Base-by-base conservation (phyloP, 2,888 invertebrate genomes). In the Ernsta delagoae region DNA sequence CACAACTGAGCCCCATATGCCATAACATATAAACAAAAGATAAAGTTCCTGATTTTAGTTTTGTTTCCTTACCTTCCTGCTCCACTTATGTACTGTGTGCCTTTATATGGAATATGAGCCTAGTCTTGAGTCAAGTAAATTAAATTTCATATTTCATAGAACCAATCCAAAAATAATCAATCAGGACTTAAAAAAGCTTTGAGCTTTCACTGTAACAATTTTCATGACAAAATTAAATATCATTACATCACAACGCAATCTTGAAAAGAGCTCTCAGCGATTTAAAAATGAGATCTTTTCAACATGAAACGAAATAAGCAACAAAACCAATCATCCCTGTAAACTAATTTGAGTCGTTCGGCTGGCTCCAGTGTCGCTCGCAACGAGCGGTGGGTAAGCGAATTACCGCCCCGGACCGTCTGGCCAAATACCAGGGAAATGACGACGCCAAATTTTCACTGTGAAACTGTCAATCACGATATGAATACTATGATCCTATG, bases 231-330 rank as follows among this genome's bases (percentile, higher is more conserved):
- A 45, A 43, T 43, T 9, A 43, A 43, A 11, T 11, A 43, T 43
- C 12, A 12, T 12, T 12, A 12, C 48, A 48, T 48, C 5, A 48
- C 12, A 48, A 48, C 6, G 11, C 48, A 48, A 16, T 48, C 50
- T 24, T 53, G n/a, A 8, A 50, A 12, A 50, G 5, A 24, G 50
- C 8, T 8, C 24, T 50, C 56, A n/a, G 56, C 11, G 34, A 56
- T 34, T 34, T 56, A 56, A 56, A 56, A 56, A 56, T 56, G 34
- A 34, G 56, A 34, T 56, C 34, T 5, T 56, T 56, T 56, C n/a
- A n/a, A 56, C 34, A 56, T 56, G 16, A 34, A 34, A 56, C 34
- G 56, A 34, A 56, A 56, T n/a, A 56, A 11, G 31, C 56, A n/a
- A 56, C 34, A 56, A 34, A 56, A 56, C 34, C 31, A 56, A 56